Base-by-base conservation (phyloP, 2,888 invertebrate species). In the Coleophora deauratella region DNA sequence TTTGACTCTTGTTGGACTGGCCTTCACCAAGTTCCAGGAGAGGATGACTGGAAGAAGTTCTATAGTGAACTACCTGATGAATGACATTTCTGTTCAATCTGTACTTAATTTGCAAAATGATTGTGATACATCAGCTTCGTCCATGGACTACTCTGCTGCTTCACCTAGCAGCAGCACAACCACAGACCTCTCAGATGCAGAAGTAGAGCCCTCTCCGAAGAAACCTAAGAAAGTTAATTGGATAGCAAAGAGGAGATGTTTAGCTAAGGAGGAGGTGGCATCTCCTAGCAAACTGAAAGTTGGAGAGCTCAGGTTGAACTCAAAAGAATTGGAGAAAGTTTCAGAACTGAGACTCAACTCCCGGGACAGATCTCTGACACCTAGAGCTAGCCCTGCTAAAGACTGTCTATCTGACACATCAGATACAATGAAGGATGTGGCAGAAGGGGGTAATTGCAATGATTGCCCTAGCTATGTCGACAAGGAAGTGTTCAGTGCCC, bases 1-100 rank as follows among this genome's bases (percentile, higher is more conserved):
- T 72, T 89, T 94, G 56, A 94, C 93, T 0, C 75, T 94, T 40
- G 84, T 94, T 44, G 94, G 94, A n/a, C 78, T 94, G 59, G 92
- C 93, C 13, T 94, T 94, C 66, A 92, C 93, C 1, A 94, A 94
- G 70, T 94, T 94, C 62, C 90, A 91, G 55, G 93, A 91, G 54
- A 86, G 90, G 44, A 89, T 89, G 66, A 88, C 88, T 2, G 91
- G 91, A 1, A 88, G 89, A 49, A 88, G 91, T 56, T 92, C 92
- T 10, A 91, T 94, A 54, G 90, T 92, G 6, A 91, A 91, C 45
- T 93, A 92, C 62, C 79, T 94, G 38, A 89, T 91, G 67, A 21
- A 92, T 69, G 91, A 93, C 66, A 87, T 93, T 43, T 92, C 93
- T 58, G 93, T 93, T 38, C 93, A 93, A 67, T 92, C 93, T 4